Percentiles rank a stretch among this genome's conserved stretches.
Evolutionary conservation across 2,797 vertebrate species (phyloP).

Genomic region (Sebastes steindachneri): DNA sequence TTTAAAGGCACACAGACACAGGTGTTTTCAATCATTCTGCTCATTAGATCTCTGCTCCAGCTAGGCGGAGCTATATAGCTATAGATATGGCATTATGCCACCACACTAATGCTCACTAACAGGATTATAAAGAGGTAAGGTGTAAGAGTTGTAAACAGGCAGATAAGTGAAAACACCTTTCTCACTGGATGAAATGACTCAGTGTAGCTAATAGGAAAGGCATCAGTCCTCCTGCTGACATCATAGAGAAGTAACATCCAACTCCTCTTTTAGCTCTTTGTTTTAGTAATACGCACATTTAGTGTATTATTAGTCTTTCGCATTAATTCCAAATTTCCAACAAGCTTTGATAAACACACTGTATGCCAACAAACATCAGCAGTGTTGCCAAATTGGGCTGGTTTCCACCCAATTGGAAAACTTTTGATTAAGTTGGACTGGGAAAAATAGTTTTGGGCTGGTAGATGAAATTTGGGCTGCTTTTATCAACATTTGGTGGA

Average conservation of each 20-base stretch:
- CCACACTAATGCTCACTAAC: background rate
- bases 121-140: background rate
- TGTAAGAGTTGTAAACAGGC: background rate
- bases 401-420: too few species aligned
- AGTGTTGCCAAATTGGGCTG: too few species aligned
- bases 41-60: background rate
- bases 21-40: background rate
- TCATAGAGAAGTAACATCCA: background rate
- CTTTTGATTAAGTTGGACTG: too few species aligned
- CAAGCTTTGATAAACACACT: background rate
- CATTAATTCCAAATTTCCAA: background rate
- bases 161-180: conserved; percentile 19
- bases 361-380: background rate
- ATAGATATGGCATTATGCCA: background rate
- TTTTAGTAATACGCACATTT: background rate
- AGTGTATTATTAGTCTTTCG: background rate
- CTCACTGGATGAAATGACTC: background rate
- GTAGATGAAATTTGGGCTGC: too few species aligned
- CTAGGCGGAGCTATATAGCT: background rate
- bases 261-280: background rate
- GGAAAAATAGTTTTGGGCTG: too few species aligned
- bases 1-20: background rate
- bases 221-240: background rate
- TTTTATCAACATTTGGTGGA: too few species aligned
- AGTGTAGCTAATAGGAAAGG: background rate